A percentile compares a stretch with the other conserved stretches of the same genome.
phyloP scores from a whole-genome alignment of 2,797 vertebrate species.

The Calcarius lapponicus region DNA sequence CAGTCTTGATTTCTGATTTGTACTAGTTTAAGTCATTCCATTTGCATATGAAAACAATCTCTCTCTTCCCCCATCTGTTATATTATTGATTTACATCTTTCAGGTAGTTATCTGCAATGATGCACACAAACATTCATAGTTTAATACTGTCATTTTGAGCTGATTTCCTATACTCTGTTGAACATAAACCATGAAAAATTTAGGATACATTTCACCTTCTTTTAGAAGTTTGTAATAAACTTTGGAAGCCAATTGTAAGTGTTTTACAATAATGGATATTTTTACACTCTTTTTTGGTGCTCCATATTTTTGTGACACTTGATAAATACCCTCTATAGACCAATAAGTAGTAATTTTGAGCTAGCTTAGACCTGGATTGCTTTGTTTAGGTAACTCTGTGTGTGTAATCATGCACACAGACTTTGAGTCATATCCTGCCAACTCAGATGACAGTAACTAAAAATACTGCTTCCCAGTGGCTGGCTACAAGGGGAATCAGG shows the following conservation, averaged over 20 bases:
- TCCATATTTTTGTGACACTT: not conserved
- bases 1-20: constrained; percentile 19
- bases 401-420: not conserved
- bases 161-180: constrained; percentile 47
- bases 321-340: constrained; percentile 2
- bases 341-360: constrained; percentile 15
- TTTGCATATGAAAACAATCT: constrained; percentile 65
- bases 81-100: constrained; percentile 60
- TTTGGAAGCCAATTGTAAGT: not conserved
- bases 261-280: not conserved
- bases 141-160: constrained; percentile 50
- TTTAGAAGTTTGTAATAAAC: constrained; percentile 35
- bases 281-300: not conserved
- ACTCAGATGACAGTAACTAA: not conserved
- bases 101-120: constrained; percentile 57
- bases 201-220: constrained; percentile 13
- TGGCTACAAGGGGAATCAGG: not conserved
- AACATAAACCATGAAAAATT: constrained; percentile 42
- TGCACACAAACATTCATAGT: constrained; percentile 47
- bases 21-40: constrained; percentile 47
- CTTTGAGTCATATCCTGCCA: not conserved
- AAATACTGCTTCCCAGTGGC: not conserved
- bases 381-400: constrained; percentile 30
- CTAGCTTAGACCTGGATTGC: constrained; percentile 2
- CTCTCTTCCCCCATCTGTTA: constrained; percentile 51